Base-by-base conservation (phyloP, 2,113 vertebrate genomes). In the Andinoacara biseriatus region DNA sequence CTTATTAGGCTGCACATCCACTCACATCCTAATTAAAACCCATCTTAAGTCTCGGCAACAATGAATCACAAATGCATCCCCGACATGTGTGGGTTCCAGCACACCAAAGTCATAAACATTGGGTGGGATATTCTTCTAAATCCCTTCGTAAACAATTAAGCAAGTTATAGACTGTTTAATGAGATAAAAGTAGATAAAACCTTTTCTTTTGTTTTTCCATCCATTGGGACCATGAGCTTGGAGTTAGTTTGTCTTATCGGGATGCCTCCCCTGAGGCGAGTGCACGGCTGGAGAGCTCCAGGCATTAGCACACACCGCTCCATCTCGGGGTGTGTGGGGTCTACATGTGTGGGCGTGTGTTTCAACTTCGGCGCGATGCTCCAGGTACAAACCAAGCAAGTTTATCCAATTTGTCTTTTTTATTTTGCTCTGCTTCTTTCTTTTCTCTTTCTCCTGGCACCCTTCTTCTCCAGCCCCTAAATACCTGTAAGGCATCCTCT, bases 131-230 rank as follows among this genome's bases (percentile, higher is more conserved):
- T 92, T 92, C 86, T 90, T 94, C 84, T 92, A 93, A 95, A 94
- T 91, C 91, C 89, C 89, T 91, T 91, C 52, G 90, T 93, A 95
- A 94, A 95, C 93, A 95, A 95, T 96, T 94, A 95, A 83, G 88
- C 81, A 90, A 94, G 94, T 95, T 93, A 94, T 93, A 91, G 90
- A 90, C 84, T 93, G 92, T 94, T 96, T 95, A 95, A 95, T 93
- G 94, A 94, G 94, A 95, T 95, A 93, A 94, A 92, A 90, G 83
- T 80, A 93, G 93, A 94, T 93, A 93, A 93, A 93, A 87, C 82
- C 85, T 84, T 60, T 74, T 85, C 92, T 91, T 94, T 94, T 95
- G 94, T 93, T 91, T 89, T 84, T 84, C 58, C 52, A 89, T 92
- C 93, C 88, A 14, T 14, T 58, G 93, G 93, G 94, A 94, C 79